Evolutionary conservation across 2,797 vertebrate genomes (phyloP).

Genomic region (Microhierax caerulescens): DNA sequence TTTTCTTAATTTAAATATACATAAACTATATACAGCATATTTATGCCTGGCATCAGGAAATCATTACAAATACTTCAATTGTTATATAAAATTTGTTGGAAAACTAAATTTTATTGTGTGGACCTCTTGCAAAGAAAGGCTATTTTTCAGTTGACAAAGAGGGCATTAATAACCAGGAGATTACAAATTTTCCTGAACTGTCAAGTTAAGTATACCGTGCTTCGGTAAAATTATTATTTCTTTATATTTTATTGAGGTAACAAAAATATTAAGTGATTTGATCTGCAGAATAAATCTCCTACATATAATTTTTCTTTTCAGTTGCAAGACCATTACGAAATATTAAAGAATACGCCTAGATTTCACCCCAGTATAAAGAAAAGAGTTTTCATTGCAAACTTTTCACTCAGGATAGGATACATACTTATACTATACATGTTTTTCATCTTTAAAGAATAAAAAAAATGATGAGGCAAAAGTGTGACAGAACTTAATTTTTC

Average conservation of each 20-base stretch:
- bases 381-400: not conserved
- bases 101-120: not conserved
- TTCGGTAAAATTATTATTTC: conserved; percentile 8
- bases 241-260: not conserved
- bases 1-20: not conserved
- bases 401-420: not conserved
- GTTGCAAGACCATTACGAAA: not conserved
- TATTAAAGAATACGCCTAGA: not conserved
- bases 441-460: not conserved
- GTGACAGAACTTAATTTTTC: not conserved
- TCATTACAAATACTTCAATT: not conserved
- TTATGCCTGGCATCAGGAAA: not conserved
- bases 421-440: not conserved
- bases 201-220: not conserved
- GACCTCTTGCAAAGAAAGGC: not conserved
- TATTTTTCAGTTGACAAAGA: not conserved
- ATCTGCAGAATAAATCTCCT: not conserved
- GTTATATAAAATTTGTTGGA: not conserved
- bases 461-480: not conserved
- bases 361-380: not conserved
- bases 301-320: not conserved
- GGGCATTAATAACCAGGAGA: not conserved
- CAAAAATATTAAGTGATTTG: not conserved
- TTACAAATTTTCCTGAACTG: not conserved
- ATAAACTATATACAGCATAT: not conserved